phyloP scores from a whole-genome alignment of 1,140 invertebrate genomes.

The Cydia amplana region DNA sequence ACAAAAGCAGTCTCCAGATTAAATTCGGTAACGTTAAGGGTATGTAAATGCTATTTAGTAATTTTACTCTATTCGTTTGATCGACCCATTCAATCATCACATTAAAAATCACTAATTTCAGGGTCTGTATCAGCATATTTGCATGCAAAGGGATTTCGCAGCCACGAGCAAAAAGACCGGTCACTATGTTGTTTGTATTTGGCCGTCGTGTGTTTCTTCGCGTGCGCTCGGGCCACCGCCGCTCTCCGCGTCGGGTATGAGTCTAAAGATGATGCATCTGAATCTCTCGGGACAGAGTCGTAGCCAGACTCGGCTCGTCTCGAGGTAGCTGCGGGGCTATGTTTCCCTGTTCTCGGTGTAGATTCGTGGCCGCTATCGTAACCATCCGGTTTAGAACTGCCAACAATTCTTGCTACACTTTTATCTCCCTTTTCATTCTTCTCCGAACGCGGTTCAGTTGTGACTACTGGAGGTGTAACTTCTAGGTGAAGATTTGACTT shows the following conservation, averaged over 20 bases:
- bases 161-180: constrained; percentile 82
- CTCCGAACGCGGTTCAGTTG: constrained; percentile 70
- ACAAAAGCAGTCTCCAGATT: constrained; percentile 79
- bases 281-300: constrained; percentile 92
- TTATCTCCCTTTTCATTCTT: constrained; percentile 71
- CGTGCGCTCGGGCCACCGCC: constrained; percentile 82
- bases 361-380: constrained; percentile 91
- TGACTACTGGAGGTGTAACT: constrained; percentile 76
- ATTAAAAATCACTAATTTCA: constrained; percentile 82
- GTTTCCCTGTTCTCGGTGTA: constrained; percentile 87
- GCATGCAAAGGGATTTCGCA: constrained; percentile 85
- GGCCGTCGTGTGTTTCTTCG: constrained; percentile 74
- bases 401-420: constrained; percentile 66
- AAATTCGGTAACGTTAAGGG: constrained; percentile 78
- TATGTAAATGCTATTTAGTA: constrained; percentile 60
- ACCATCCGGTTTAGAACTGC: constrained; percentile 82
- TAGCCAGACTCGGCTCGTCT: constrained; percentile 91
- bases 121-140: constrained; percentile 85
- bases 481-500: constrained; percentile 81
- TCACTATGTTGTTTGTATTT: constrained; percentile 81
- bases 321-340: constrained; percentile 86
- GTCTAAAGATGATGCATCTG: constrained; percentile 90
- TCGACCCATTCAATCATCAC: constrained; percentile 38
- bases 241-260: constrained; percentile 86
- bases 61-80: constrained; percentile 48